Conservation (phyloP, 2,888 invertebrate genomes). For the Cryptophagus acutangulus region DNA sequence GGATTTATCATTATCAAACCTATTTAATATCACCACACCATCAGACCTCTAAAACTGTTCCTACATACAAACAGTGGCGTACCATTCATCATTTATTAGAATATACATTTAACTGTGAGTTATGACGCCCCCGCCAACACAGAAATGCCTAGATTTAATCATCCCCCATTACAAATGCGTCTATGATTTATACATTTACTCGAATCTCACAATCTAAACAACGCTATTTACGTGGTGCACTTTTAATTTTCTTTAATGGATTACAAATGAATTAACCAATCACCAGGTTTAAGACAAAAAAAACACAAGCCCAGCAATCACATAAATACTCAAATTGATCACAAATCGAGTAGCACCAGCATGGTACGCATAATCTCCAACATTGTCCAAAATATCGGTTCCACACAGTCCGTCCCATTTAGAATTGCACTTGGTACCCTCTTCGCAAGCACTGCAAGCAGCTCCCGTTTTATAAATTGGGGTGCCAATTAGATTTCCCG, state of each 20-base stretch:
- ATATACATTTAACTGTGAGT: constrained; percentile 31
- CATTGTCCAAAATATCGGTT: neutral
- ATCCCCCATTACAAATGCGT: no score
- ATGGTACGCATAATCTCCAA: neutral
- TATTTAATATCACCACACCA: constrained; percentile 27
- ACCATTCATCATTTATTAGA: constrained; percentile 30
- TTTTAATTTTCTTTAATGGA: no score
- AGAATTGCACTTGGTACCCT: neutral
- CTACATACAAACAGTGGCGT: constrained; percentile 15
- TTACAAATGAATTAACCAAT: no score
- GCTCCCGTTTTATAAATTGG: constrained; percentile 2
- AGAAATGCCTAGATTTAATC: constrained; percentile 31
- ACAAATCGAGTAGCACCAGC: no score
- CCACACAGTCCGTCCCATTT: constrained; percentile 4
- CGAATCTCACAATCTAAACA: no score
- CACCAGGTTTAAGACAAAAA: no score
- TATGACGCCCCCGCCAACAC: constrained; percentile 24
- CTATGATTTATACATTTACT: no score
- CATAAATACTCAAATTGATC: no score
- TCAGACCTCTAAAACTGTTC: constrained; percentile 5
- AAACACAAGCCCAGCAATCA: no score
- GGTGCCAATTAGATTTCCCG: neutral
- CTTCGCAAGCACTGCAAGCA: neutral
- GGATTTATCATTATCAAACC: constrained; percentile 30
- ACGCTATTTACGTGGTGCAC: no score